These are phyloP conservation scores for Eurois occulta DNA, from an alignment of 2,888 invertebrate genomes.

Conservation along the genomic window DNA sequence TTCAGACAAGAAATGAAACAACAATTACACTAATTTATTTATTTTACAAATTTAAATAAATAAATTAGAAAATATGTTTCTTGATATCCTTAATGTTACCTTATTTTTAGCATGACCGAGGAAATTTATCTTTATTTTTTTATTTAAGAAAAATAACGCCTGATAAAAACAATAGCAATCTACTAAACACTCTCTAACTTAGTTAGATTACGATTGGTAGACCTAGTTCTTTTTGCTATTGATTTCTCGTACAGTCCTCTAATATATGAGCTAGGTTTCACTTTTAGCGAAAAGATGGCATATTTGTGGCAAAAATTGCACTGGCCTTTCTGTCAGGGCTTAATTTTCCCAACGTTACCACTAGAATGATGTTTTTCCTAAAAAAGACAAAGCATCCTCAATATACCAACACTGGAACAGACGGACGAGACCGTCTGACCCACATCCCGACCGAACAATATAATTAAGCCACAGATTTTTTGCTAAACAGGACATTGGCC, in stretches of 20 bases:
- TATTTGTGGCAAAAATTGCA: too few relatives aligned
- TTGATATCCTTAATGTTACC: background rate
- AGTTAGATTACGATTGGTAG: too few relatives aligned
- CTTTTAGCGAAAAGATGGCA: too few relatives aligned
- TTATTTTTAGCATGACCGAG: too few relatives aligned
- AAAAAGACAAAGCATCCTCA: background rate
- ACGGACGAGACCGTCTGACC: slow-evolving; percentile 76
- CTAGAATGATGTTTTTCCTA: background rate
- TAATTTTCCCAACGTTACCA: background rate
- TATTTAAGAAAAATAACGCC: too few relatives aligned
- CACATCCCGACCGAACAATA: slow-evolving; percentile 72
- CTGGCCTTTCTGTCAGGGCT: background rate
- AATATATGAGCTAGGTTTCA: too few relatives aligned
- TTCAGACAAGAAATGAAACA: background rate
- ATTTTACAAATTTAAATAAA: background rate
- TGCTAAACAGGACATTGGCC: slow-evolving; percentile 54
- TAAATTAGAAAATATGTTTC: background rate
- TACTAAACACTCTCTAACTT: too few relatives aligned
- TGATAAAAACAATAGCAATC: too few relatives aligned
- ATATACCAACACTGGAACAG: slow-evolving; percentile 31
- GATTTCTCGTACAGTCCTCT: too few relatives aligned
- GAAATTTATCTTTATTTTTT: too few relatives aligned
- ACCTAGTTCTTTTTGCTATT: too few relatives aligned
- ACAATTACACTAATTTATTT: too few relatives aligned
- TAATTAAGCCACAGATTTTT: slow-evolving; percentile 70